Evolutionary conservation across 2,888 invertebrate species (phyloP).

Genomic region (Pandemis cinnamomeana): DNA sequence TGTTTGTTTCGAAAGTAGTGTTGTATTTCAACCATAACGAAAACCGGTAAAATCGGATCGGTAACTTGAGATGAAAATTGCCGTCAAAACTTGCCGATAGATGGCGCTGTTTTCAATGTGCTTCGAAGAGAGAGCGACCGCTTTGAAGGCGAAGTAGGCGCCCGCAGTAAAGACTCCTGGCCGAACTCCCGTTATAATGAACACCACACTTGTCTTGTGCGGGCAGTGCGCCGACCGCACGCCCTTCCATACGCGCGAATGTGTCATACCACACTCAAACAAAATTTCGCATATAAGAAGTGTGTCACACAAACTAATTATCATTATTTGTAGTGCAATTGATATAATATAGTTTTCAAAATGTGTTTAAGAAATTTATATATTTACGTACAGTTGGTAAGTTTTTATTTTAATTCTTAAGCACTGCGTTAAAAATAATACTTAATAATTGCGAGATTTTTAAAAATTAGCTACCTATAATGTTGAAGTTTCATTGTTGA

Average conservation of each 20-base stretch:
- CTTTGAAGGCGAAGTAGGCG: conserved; percentile 62
- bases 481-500: background rate
- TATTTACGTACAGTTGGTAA: conserved; percentile 72
- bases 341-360: conserved; percentile 58
- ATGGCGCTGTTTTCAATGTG: conserved; percentile 65
- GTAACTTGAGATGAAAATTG: conserved; percentile 42
- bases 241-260: conserved; percentile 80
- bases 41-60: conserved; percentile 50
- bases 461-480: background rate
- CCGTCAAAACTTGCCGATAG: conserved; percentile 49
- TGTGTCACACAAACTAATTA: conserved; percentile 59
- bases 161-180: conserved; percentile 72
- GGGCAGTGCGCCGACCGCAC: conserved; percentile 84
- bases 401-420: conserved; percentile 47
- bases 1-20: conserved; percentile 58
- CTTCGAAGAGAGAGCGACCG: conserved; percentile 56
- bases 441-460: background rate
- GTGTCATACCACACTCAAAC: conserved; percentile 75
- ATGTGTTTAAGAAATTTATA: conserved; percentile 73
- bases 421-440: background rate
- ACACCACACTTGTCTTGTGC: conserved; percentile 74
- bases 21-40: conserved; percentile 32
- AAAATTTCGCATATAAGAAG: conserved; percentile 72
- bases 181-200: conserved; percentile 83
- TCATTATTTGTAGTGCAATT: conserved; percentile 58